phyloP scores from a whole-genome alignment of 2,113 vertebrate species.

The Eolophus roseicapilla region DNA sequence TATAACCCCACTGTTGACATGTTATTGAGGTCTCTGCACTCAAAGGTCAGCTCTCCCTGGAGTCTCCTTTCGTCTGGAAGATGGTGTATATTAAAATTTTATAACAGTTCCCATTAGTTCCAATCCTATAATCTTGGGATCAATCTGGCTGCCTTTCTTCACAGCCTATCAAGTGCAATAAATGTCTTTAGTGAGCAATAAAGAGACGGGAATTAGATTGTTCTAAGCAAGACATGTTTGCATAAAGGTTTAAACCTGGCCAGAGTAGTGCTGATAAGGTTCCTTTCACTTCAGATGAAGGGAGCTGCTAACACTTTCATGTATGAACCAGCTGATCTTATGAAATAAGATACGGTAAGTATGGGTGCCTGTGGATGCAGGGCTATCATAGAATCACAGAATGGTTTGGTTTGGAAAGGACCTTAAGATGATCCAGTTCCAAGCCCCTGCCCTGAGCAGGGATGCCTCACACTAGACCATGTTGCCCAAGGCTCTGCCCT shows the following conservation, averaged over 20 bases:
- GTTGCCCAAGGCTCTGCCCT: not conserved
- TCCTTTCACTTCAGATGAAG: not conserved
- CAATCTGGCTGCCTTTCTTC: not conserved
- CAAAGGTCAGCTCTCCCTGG: conserved; percentile 24
- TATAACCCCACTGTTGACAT: not conserved
- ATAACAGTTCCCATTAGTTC: conserved; percentile 7
- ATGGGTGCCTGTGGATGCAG: not conserved
- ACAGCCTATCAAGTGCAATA: not conserved
- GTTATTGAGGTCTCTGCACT: not conserved
- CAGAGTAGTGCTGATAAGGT: not conserved
- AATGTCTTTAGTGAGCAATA: conserved; percentile 30
- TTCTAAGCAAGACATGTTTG: not conserved
- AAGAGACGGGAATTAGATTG: not conserved
- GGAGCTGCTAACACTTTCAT: not conserved
- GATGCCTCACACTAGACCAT: not conserved
- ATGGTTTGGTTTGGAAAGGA: not conserved
- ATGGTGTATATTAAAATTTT: conserved; percentile 58
- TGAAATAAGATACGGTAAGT: not conserved
- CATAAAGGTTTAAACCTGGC: not conserved
- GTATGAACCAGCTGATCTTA: not conserved
- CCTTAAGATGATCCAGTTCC: not conserved
- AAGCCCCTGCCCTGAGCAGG: not conserved
- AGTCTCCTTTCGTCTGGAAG: conserved; percentile 35
- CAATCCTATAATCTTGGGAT: conserved; percentile 24
- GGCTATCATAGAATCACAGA: not conserved